Evolutionary conservation across 2,113 vertebrate species (phyloP).

Genomic region (Vulpes ferrilata): DNA sequence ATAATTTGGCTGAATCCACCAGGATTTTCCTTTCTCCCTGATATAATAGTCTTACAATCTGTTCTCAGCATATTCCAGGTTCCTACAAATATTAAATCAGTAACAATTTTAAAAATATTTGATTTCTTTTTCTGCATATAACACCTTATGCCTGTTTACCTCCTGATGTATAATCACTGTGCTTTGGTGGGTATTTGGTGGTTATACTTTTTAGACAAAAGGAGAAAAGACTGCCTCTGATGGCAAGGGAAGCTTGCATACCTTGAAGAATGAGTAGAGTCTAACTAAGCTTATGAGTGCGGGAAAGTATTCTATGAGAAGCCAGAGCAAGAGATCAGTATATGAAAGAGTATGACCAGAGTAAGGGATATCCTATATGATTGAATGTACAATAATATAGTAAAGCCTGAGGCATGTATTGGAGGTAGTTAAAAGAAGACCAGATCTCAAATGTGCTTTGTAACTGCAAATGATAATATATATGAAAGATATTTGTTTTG

Average conservation of each 20-base stretch:
- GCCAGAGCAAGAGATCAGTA: background rate
- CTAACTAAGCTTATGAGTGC: background rate
- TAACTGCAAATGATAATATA: background rate
- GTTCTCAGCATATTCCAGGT: background rate
- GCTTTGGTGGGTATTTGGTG: background rate
- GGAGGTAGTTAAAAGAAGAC: background rate
- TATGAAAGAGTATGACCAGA: background rate
- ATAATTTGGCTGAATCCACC: background rate
- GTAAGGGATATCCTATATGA: rapidly evolving
- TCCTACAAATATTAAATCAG: background rate
- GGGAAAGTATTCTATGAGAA: background rate
- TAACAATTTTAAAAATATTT: background rate
- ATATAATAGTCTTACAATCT: background rate
- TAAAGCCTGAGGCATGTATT: background rate
- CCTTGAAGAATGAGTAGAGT: background rate
- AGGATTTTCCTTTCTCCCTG: background rate
- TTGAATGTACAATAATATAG: background rate
- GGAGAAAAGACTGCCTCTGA: background rate
- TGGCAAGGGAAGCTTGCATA: background rate
- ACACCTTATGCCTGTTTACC: background rate
- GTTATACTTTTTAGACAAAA: background rate
- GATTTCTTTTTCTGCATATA: background rate
- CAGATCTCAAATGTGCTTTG: background rate
- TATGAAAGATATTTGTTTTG: background rate
- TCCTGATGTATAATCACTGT: background rate